A percentile compares a stretch with the other conserved stretches of the same genome.
These are phyloP conservation scores for Phlogophora meticulosa DNA, from an alignment of 2,888 invertebrate genomes.

Conservation along the genomic window DNA sequence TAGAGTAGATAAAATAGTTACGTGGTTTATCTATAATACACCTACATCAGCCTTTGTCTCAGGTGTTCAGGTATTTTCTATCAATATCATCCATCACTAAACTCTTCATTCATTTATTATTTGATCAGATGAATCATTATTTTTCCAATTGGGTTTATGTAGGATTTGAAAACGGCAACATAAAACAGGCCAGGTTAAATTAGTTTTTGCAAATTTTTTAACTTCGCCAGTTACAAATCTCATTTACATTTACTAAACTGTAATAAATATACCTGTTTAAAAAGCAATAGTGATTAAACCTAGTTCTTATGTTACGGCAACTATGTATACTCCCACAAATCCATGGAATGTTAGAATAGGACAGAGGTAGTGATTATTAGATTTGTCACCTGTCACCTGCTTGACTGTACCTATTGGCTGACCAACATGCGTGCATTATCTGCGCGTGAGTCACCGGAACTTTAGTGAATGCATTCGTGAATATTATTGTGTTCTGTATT, in stretches of 20 bases:
- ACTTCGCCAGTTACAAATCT: too few relatives aligned
- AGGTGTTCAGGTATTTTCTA: background rate
- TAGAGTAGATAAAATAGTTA: background rate
- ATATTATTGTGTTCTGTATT: constrained; percentile 55
- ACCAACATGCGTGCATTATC: constrained; percentile 71
- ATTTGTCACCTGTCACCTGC: constrained; percentile 66
- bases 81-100: background rate
- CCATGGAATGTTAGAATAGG: constrained; percentile 24
- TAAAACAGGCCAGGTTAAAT: too few relatives aligned
- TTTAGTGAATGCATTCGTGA: constrained; percentile 68
- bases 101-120: background rate
- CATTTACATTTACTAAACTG: too few relatives aligned
- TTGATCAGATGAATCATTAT: background rate
- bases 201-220: too few relatives aligned
- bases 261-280: background rate
- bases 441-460: constrained; percentile 79
- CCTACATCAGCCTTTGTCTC: background rate
- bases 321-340: background rate
- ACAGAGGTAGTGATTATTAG: constrained; percentile 45
- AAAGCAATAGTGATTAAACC: background rate
- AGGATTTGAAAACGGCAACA: too few relatives aligned
- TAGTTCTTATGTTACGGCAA: background rate
- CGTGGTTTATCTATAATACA: background rate
- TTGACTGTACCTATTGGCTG: constrained; percentile 60
- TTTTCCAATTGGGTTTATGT: background rate